phyloP scores from a whole-genome alignment of 1,140 invertebrate genomes.

The Drosophila novamexicana region DNA sequence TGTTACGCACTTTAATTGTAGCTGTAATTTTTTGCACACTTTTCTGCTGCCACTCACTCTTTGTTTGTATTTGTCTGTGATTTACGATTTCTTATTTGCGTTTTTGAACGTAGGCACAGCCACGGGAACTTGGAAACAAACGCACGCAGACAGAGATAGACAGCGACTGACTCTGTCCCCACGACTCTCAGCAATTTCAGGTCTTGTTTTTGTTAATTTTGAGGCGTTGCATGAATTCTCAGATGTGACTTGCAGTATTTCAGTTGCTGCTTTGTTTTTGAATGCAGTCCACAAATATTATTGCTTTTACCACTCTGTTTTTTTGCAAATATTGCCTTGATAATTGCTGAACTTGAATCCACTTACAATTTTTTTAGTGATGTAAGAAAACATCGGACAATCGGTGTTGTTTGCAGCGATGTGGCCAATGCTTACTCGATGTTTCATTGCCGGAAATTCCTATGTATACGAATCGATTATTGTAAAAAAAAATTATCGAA shows the following conservation, averaged over 20 bases:
- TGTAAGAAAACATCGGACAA: constrained; percentile 15
- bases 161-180: constrained; percentile 56
- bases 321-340: constrained; percentile 21
- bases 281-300: constrained; percentile 12
- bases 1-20: constrained; percentile 57
- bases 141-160: constrained; percentile 72
- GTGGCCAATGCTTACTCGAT: constrained; percentile 1
- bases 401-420: not conserved
- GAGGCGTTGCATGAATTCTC: constrained; percentile 28
- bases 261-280: not conserved
- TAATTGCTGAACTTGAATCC: constrained; percentile 37
- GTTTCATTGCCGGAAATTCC: not conserved
- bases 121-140: constrained; percentile 59
- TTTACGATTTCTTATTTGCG: constrained; percentile 60
- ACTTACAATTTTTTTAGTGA: constrained; percentile 50
- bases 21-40: constrained; percentile 37
- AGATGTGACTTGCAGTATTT: constrained; percentile 32
- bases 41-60: constrained; percentile 25
- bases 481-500: not conserved
- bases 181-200: constrained; percentile 30
- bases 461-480: not conserved
- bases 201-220: constrained; percentile 68
- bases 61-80: constrained; percentile 43
- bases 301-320: constrained; percentile 32
- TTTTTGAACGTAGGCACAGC: constrained; percentile 56